Base-by-base conservation (phyloP, 2,888 invertebrate species). In the Watsonalla binaria region DNA sequence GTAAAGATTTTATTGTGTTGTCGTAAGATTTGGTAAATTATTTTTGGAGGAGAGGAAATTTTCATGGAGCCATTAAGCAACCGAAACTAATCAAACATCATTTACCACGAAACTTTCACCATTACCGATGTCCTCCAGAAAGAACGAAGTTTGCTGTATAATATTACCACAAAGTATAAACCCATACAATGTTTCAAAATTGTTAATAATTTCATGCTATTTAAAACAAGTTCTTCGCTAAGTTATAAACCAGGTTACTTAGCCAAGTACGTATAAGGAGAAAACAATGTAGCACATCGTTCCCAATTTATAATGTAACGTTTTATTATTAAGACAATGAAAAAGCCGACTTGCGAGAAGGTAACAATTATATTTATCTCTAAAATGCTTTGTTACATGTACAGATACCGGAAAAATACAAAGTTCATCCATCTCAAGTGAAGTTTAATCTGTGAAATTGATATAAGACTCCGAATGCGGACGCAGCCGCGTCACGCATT, bases 371-470 rank as follows among this genome's bases (percentile, higher is more conserved):
- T n/a, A n/a, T n/a, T n/a, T n/a, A n/a, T n/a, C n/a, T n/a, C n/a
- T n/a, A n/a, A n/a, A n/a, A n/a, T n/a, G n/a, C n/a, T n/a, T n/a
- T n/a, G n/a, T n/a, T n/a, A n/a, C 46, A 45, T 5, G 24, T 33
- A 48, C 42, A 33, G 37, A 51, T 48, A 48, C 39, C 47, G 51
- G 51, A 51, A 34, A 33, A 52, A 57, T 33, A 47, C 45, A 46
- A 47, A 46, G 46, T 54, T 57, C 54, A 51, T 51, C 46, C 51
- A 47, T 33, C 37, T 24, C 33, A 51, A 46, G 15, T 59, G 60
- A 63, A 61, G 57, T 74, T 74, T 74, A 74, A 76, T 76, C 70
- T 67, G 65, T 72, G 76, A 78, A 82, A 83, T 79, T 78, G 78
- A 83, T 82, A 81, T 76, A 72, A 67, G 69, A 72, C 70, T 66